phyloP scores from a whole-genome alignment of 2,113 vertebrate species.

The Copsychus sechellarum region DNA sequence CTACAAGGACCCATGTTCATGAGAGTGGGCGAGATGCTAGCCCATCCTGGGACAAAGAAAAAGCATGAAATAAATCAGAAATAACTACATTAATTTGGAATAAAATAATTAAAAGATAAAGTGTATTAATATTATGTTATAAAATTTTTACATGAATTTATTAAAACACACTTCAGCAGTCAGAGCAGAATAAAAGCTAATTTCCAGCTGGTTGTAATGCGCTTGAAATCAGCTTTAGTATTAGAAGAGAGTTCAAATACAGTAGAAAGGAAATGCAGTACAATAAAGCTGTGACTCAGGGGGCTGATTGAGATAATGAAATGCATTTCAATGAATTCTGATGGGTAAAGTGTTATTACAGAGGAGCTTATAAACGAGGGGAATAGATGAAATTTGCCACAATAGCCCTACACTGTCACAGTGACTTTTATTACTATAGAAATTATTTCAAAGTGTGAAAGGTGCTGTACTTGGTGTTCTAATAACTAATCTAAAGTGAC shows the following conservation, averaged over 20 bases:
- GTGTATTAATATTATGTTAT: conserved; percentile 40
- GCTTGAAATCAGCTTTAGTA: conserved; percentile 53
- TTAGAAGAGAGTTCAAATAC: conserved; percentile 63
- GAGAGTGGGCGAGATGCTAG: background rate
- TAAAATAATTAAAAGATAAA: conserved; percentile 63
- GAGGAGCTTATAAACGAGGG: conserved; percentile 33
- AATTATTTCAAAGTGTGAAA: conserved; percentile 12
- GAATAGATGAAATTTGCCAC: conserved; percentile 37
- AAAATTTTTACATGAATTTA: conserved; percentile 63
- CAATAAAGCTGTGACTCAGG: conserved; percentile 61
- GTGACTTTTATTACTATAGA: conserved; percentile 31
- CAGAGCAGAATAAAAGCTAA: conserved; percentile 57
- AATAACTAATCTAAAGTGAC: background rate
- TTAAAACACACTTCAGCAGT: conserved; percentile 63
- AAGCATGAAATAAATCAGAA: conserved; percentile 47
- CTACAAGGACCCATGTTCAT: background rate
- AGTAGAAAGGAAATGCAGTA: conserved; percentile 60
- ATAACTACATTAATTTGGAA: conserved; percentile 46
- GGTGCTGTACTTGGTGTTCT: background rate
- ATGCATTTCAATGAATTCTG: conserved; percentile 63
- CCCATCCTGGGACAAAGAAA: background rate
- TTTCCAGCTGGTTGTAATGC: conserved; percentile 61
- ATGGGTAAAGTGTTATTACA: conserved; percentile 55
- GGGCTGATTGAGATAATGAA: conserved; percentile 67
- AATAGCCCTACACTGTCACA: background rate